Evolutionary conservation across 2,797 vertebrate genomes (phyloP), one percentile per base, ranked within the genome.

Genomic region (Hoplostethus mediterraneus): DNA sequence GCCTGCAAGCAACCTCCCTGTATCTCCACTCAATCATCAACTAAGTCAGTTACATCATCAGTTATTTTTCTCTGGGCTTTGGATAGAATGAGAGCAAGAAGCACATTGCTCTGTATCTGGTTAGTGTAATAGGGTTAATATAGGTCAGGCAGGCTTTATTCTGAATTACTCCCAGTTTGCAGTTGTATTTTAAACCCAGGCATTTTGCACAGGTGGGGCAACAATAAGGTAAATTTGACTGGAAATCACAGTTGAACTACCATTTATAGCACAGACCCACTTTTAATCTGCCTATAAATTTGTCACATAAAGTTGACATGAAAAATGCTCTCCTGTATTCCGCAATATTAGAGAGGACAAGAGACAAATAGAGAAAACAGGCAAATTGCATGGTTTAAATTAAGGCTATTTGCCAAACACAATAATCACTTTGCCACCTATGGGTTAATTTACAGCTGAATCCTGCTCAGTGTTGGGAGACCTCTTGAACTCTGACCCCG

Each of bases 401-500:
- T 28, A 28, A 28, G 28, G 28, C 28, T 28, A 3, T 28, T 28
- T 28, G 28, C 28, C 28, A 28, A 28, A 28, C 28, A 28, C 28
- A 28, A 28, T 2, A 28, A 28, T 28, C 28, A 28, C 28, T 28
- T 28, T 28, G 1, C 28, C 28, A 28, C 28, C 28, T 2, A 28
- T 28, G 28, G 28, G 28, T 28, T 28, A 28, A 28, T 28, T 28
- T 28, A 28, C 28, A 28, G 28, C 28, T 28, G 6, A 79, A 75
- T 75, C 78, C 77, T 89, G 82, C 67, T 85, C 77, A 85, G 78
- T 66, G 78, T 84, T 85, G 31, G 51, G 28, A 61, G 73, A 82
- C 75, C 73, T 85, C 63, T 67, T 84, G 75, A 93, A 78, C 89
- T 88, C 30, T 87, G 80, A 84, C 85, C 85, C 70, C 64, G 11